Evolutionary conservation across 1,140 invertebrate species (phyloP).

Genomic region (Chymomyza costata): DNA sequence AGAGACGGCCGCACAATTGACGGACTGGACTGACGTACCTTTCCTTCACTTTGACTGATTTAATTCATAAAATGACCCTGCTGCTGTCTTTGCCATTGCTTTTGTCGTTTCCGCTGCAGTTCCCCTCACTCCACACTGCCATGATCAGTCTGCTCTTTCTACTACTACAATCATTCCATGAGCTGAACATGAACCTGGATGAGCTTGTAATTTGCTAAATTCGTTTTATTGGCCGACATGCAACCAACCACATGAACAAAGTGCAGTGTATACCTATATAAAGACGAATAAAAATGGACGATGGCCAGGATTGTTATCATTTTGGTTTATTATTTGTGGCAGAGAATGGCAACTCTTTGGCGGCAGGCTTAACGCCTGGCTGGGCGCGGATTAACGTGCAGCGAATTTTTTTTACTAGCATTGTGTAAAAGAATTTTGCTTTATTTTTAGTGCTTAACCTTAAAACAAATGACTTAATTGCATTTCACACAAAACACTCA

Average conservation of each 20-base stretch:
- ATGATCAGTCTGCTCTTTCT: conserved; percentile 14
- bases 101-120: too few species aligned
- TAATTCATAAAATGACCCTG: conserved; percentile 63
- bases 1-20: neutral
- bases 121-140: neutral
- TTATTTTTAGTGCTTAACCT: conserved; percentile 7
- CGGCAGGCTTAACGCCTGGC: neutral
- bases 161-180: conserved; percentile 2
- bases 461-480: conserved; percentile 67
- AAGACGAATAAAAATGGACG: too few species aligned
- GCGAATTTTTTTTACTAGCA: conserved; percentile 25
- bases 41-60: conserved; percentile 61
- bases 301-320: conserved; percentile 58
- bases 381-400: conserved; percentile 19
- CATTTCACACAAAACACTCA: too few species aligned
- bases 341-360: conserved; percentile 15
- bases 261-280: too few species aligned
- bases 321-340: conserved; percentile 69
- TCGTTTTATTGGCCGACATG: conserved; percentile 70
- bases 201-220: conserved; percentile 71
- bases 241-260: conserved; percentile 24
- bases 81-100: conserved; percentile 1
- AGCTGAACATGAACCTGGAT: conserved; percentile 31
- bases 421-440: neutral
- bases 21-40: conserved; percentile 12